phyloP scores from a whole-genome alignment of 2,888 invertebrate species.

The Metallyticus violacea region DNA sequence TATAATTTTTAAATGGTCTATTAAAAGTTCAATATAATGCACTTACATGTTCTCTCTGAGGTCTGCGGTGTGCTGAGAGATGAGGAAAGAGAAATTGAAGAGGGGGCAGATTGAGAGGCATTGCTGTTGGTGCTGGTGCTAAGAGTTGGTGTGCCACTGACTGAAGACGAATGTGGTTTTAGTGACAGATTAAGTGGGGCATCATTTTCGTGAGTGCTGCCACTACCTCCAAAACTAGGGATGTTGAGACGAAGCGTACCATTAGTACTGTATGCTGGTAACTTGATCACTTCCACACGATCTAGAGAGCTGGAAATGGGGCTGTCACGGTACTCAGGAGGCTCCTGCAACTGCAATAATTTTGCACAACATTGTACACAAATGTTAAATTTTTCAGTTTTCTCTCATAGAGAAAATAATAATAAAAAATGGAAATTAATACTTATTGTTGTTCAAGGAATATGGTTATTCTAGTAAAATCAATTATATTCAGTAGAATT shows the following conservation, averaged over 20 bases:
- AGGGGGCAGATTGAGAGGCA: conserved; percentile 15
- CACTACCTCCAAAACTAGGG: conserved; percentile 23
- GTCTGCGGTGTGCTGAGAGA: conserved; percentile 4
- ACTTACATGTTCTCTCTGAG: conserved; percentile 16
- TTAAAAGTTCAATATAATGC: too few relatives aligned
- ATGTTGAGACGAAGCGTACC: conserved; percentile 33
- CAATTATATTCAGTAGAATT: too few relatives aligned
- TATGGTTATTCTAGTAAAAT: too few relatives aligned
- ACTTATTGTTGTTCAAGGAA: too few relatives aligned
- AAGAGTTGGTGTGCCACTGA: conserved; percentile 4
- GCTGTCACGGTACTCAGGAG: conserved; percentile 19
- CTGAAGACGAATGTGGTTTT: conserved; percentile 51
- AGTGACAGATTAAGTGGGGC: conserved; percentile 80
- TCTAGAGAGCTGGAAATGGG: conserved; percentile 46
- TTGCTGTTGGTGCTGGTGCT: conserved; percentile 30
- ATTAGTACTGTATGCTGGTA: conserved; percentile 62
- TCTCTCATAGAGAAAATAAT: too few relatives aligned
- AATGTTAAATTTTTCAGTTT: background rate
- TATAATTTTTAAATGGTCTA: too few relatives aligned
- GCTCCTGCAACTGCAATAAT: background rate
- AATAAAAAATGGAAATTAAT: too few relatives aligned
- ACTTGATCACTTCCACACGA: conserved; percentile 78
- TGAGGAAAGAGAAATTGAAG: conserved; percentile 6
- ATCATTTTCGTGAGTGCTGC: conserved; percentile 58
- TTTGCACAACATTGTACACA: background rate